Percentiles rank a stretch among this genome's conserved stretches.
phyloP scores from a whole-genome alignment of 2,113 vertebrate species.

The Panurus biarmicus region DNA sequence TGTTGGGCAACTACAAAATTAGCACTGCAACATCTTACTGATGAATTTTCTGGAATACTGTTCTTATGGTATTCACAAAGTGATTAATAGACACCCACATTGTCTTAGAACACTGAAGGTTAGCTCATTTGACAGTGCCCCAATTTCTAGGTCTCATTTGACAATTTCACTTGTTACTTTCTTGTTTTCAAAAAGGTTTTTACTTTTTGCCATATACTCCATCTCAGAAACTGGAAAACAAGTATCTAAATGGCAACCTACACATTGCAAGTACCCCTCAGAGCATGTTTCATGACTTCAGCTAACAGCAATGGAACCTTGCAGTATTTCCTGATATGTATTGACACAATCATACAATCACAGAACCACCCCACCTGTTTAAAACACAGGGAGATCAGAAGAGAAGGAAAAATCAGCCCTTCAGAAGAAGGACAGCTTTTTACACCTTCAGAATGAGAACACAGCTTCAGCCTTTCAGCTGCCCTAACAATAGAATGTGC shows the following conservation, averaged over 20 bases:
- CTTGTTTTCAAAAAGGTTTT: neutral
- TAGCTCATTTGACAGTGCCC: neutral
- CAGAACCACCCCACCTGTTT: neutral
- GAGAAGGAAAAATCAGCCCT: neutral
- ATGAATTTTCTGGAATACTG: neutral
- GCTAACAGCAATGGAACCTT: neutral
- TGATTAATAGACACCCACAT: neutral
- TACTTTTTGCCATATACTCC: neutral
- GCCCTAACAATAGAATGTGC: neutral
- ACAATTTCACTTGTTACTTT: neutral
- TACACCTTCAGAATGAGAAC: neutral
- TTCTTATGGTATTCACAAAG: neutral
- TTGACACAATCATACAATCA: rapidly evolving
- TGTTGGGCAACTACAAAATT: neutral
- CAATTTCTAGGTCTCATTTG: neutral
- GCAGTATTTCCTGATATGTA: neutral
- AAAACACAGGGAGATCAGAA: neutral
- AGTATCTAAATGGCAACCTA: neutral
- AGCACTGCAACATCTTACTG: neutral
- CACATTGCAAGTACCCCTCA: neutral
- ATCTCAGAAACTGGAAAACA: neutral
- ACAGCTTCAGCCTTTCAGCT: neutral
- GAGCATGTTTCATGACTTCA: neutral
- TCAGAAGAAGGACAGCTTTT: neutral
- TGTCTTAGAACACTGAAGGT: neutral